Evolutionary conservation across 2,797 vertebrate genomes (phyloP).

Genomic region (Cuculus canorus): DNA sequence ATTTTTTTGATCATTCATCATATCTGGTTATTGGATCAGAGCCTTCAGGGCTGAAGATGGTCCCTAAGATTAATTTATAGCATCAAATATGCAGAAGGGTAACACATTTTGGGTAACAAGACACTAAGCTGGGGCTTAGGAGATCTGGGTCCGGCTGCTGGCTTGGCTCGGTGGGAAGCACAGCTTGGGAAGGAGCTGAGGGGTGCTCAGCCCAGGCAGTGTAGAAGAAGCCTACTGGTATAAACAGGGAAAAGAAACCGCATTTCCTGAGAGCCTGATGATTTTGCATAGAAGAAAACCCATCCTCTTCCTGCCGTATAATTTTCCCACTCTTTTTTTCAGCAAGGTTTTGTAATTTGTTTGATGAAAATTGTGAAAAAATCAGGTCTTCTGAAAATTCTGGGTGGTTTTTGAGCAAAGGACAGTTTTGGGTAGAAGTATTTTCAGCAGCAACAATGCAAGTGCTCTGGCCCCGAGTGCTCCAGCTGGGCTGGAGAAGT

Average conservation of each 20-base stretch:
- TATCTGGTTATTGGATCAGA: neutral
- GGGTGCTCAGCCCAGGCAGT: neutral
- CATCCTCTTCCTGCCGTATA: neutral
- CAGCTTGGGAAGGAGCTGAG: neutral
- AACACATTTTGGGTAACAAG: accelerated
- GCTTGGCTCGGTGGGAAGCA: neutral
- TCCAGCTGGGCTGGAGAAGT: neutral
- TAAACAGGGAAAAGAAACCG: neutral
- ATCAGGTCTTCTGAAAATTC: neutral
- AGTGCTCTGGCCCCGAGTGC: neutral
- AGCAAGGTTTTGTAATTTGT: neutral
- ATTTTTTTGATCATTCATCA: neutral
- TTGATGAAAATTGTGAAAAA: neutral
- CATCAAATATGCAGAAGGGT: slow-evolving; percentile 38
- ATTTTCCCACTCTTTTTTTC: neutral
- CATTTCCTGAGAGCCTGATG: neutral
- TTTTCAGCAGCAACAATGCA: neutral
- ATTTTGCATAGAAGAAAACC: neutral
- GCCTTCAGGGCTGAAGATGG: slow-evolving; percentile 11
- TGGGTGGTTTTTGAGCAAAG: neutral
- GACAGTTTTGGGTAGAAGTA: neutral
- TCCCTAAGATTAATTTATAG: neutral
- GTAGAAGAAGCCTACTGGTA: neutral
- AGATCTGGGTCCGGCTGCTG: neutral
- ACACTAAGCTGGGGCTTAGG: neutral